phyloP scores from a whole-genome alignment of 2,888 invertebrate species.

The Ochropleura leucogaster region DNA sequence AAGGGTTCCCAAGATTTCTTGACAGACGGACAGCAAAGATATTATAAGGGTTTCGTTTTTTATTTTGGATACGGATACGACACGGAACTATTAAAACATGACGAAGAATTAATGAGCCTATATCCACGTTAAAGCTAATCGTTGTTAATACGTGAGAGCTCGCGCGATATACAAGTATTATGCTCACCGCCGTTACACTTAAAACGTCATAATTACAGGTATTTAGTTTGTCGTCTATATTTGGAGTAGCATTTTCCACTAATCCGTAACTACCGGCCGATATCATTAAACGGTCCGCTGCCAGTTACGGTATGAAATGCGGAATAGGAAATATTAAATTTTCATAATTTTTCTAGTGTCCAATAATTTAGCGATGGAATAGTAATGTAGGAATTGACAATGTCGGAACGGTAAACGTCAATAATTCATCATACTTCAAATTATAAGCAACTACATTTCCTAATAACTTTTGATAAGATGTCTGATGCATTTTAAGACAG shows the following conservation, averaged over 20 bases:
- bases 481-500: conserved; percentile 11
- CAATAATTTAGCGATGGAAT: conserved; percentile 41
- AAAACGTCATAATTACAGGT: conserved; percentile 48
- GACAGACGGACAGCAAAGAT: no score
- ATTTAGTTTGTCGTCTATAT: conserved; percentile 51
- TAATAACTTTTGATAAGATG: neutral
- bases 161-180: conserved; percentile 23
- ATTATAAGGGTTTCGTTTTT: no score
- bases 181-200: conserved; percentile 33
- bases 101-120: neutral
- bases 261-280: conserved; percentile 56
- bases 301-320: conserved; percentile 53
- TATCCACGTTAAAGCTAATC: neutral
- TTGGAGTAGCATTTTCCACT: conserved; percentile 56
- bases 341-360: conserved; percentile 42
- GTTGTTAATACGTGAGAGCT: conserved; percentile 29
- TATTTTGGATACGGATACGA: no score
- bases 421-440: conserved; percentile 47
- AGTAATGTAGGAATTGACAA: conserved; percentile 38
- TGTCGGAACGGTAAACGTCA: conserved; percentile 22
- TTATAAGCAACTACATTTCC: conserved; percentile 20
- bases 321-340: conserved; percentile 59
- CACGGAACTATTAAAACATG: no score
- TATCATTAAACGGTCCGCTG: conserved; percentile 47
- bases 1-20: no score